Evolutionary conservation across 2,888 invertebrate genomes (phyloP).

Genomic region (Eupeodes luniger): DNA sequence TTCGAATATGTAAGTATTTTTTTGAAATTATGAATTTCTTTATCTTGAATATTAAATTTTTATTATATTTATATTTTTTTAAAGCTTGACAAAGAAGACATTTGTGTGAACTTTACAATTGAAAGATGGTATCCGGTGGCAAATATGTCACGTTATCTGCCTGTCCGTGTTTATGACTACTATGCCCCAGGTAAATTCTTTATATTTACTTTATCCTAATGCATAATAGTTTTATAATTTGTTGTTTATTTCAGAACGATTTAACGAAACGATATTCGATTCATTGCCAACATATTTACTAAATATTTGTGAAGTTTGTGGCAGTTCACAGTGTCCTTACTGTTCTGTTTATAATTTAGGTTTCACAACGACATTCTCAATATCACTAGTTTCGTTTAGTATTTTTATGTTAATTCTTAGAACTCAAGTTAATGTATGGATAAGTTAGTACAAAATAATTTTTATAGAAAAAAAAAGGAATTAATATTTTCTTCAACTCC

Average conservation of each 20-base stretch:
- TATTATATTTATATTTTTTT: slow-evolving; percentile 43
- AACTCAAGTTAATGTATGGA: slow-evolving; percentile 20
- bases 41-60: not conserved
- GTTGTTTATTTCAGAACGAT: slow-evolving; percentile 88
- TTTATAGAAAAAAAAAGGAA: not conserved
- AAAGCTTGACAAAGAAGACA: slow-evolving; percentile 92
- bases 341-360: slow-evolving; percentile 92
- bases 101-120: slow-evolving; percentile 96
- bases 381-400: slow-evolving; percentile 81
- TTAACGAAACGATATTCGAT: slow-evolving; percentile 96
- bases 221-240: slow-evolving; percentile 17
- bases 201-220: not conserved
- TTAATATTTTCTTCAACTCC: not conserved
- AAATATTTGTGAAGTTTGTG: slow-evolving; percentile 97
- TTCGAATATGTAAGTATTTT: slow-evolving; percentile 93
- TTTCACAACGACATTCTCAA: slow-evolving; percentile 81
- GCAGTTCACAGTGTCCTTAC: slow-evolving; percentile 96
- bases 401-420: slow-evolving; percentile 80
- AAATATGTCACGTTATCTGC: slow-evolving; percentile 96
- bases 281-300: slow-evolving; percentile 93
- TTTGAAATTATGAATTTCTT: slow-evolving; percentile 37
- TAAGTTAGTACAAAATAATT: slow-evolving; percentile 38
- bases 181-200: slow-evolving; percentile 93
- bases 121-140: slow-evolving; percentile 98
- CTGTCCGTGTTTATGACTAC: slow-evolving; percentile 96